phyloP scores from a whole-genome alignment of 2,888 invertebrate species.

The Oligia strigilis region DNA sequence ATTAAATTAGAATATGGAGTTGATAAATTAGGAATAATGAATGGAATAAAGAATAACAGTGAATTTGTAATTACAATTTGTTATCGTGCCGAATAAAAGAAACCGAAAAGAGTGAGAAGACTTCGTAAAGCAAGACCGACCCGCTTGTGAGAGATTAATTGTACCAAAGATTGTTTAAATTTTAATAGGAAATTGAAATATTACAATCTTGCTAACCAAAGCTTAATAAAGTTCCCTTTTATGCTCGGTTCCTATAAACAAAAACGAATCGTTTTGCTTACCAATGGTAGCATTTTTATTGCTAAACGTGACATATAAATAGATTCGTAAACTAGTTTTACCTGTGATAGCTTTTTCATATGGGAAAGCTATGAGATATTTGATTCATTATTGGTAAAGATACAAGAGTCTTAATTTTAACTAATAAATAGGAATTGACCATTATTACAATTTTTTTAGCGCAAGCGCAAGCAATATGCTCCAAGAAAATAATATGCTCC shows the following conservation, averaged over 20 bases:
- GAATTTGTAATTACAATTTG: not conserved
- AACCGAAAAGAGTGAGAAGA: not conserved
- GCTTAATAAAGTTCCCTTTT: not conserved
- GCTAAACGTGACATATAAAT: not conserved
- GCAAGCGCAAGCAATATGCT: not conserved
- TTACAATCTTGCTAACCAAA: not conserved
- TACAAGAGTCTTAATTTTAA: not conserved
- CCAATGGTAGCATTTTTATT: not conserved
- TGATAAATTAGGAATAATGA: constrained; percentile 33
- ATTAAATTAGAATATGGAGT: constrained; percentile 31
- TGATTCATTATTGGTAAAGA: not conserved
- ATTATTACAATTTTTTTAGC: too few relatives aligned
- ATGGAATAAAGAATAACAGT: constrained; percentile 7
- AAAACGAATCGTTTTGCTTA: not conserved
- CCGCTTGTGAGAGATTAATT: not conserved
- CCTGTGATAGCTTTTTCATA: not conserved
- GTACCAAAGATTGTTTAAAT: too few relatives aligned
- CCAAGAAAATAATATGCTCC: not conserved
- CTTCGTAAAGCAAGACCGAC: not conserved
- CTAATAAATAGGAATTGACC: not conserved
- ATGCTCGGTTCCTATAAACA: not conserved
- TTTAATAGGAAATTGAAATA: not conserved
- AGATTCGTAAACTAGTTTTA: not conserved
- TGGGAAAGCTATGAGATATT: not conserved
- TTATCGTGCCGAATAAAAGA: not conserved